Base-by-base conservation (phyloP, 2,888 invertebrate genomes). In the Dicyrtoma fusca region DNA sequence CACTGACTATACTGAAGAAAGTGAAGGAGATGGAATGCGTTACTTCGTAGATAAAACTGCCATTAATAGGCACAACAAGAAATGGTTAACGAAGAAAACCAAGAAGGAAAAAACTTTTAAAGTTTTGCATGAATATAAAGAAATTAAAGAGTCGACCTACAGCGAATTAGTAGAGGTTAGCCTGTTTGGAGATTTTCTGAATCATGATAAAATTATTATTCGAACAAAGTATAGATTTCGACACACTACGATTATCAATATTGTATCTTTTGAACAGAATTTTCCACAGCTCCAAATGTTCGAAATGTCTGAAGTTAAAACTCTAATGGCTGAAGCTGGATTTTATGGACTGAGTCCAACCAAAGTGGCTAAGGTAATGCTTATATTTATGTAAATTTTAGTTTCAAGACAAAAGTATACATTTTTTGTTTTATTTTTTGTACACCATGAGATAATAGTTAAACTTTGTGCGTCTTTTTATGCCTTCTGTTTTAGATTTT, bases 401-500 rank as follows among this genome's bases (percentile, higher is more conserved):
- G 11, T 11, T 14, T 11, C 11, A 49, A 49, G 11, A 49, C 11
- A 49, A 11, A 6, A n/a, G 49, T 4, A 49, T 4, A 6, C 3
- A 6, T 49, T 4, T 49, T 14, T 11, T 17, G 49, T 4, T 11
- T 49, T 44, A 44, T 13, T 10, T 10, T 44, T 44, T 44, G 45
- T 44, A 11, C 45, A 44, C 45, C 8, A 44, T 44, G 45, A 11
- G 45, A 11, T 44, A 44, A 11, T 13, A n/a, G 49, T 49, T 4
- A n/a, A n/a, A n/a, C 13, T 4, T 49, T 49, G 49, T 44, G 14
- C 17, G 49, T 49, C 14, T 11, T 14, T 57, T 25, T 57, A 19
- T 17, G n/a, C 21, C 17, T 61, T 1, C 44, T 44, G 47, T 62
- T 72, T 6, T 49, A 79, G 77, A 76, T 79, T 57, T 13, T 74